Evolutionary conservation across 2,888 invertebrate genomes (phyloP).

Genomic region (Rhamphomyia laevipes): DNA sequence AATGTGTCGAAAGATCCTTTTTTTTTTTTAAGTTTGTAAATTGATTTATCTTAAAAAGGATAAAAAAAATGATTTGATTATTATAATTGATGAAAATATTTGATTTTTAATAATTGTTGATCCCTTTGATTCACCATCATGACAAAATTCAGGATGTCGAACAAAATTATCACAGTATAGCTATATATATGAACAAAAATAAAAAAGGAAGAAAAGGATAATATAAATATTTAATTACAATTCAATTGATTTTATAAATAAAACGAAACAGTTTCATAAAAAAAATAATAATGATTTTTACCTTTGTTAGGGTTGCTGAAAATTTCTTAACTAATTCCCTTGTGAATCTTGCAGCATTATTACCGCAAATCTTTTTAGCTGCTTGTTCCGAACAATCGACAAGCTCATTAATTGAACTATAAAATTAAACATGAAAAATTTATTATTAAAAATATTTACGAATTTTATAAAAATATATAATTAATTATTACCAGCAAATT

Average conservation of each 20-base stretch:
- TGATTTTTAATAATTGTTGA: no score
- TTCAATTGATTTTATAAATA: no score
- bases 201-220: not conserved
- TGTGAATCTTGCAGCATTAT: slow-evolving; percentile 64
- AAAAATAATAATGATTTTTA: no score
- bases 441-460: no score
- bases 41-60: no score
- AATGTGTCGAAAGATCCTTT: no score
- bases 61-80: no score
- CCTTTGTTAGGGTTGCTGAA: slow-evolving; percentile 65
- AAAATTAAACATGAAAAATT: slow-evolving; percentile 3
- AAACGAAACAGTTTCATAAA: no score
- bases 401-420: slow-evolving; percentile 62
- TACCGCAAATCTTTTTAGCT: slow-evolving; percentile 59
- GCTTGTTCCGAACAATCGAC: slow-evolving; percentile 63
- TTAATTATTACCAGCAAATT: slow-evolving; percentile 30
- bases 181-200: slow-evolving; percentile 16
- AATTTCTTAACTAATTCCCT: slow-evolving; percentile 63
- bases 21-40: no score
- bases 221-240: no score
- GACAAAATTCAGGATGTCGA: slow-evolving; percentile 27
- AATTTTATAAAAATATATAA: not conserved
- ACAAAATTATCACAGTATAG: slow-evolving; percentile 32
- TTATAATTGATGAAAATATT: no score
- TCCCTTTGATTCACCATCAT: slow-evolving; percentile 19